Conservation (phyloP, 2,113 vertebrate species). For the Podarcis raffonei region DNA sequence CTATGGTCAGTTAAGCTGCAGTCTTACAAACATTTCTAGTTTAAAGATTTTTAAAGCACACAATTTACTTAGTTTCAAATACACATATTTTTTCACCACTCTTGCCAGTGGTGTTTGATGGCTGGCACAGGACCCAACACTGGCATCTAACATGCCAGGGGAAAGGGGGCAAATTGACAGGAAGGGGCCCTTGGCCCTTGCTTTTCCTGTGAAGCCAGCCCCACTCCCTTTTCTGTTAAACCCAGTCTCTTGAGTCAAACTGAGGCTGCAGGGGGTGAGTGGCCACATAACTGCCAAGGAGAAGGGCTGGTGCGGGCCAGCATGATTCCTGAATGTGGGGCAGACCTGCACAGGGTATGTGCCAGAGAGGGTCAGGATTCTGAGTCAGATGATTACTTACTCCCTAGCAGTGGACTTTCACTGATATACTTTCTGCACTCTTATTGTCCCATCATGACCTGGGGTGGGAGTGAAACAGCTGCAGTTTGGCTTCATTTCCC, state of each 20-base stretch:
- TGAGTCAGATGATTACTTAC: not conserved
- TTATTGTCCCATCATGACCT: not conserved
- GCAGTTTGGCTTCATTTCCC: not conserved
- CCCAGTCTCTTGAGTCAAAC: not conserved
- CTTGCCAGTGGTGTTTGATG: not conserved
- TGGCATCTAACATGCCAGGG: not conserved
- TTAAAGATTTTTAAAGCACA: too few relatives aligned
- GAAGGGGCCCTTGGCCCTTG: not conserved
- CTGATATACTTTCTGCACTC: not conserved
- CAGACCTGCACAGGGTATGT: too few relatives aligned
- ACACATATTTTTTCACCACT: not conserved
- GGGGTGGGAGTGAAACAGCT: not conserved
- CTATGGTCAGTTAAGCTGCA: not conserved
- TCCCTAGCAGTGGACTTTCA: not conserved
- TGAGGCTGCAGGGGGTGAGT: not conserved
- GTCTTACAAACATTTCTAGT: too few relatives aligned
- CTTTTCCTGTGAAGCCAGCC: too few relatives aligned
- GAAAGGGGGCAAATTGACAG: not conserved
- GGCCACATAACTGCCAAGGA: not conserved
- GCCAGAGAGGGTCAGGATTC: not conserved
- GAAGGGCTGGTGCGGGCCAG: too few relatives aligned
- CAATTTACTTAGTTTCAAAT: not conserved
- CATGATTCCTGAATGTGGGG: not conserved
- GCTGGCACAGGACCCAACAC: not conserved
- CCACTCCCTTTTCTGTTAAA: not conserved